Evolutionary conservation across 1,140 invertebrate species (phyloP).

Genomic region (Asobara japonica): DNA sequence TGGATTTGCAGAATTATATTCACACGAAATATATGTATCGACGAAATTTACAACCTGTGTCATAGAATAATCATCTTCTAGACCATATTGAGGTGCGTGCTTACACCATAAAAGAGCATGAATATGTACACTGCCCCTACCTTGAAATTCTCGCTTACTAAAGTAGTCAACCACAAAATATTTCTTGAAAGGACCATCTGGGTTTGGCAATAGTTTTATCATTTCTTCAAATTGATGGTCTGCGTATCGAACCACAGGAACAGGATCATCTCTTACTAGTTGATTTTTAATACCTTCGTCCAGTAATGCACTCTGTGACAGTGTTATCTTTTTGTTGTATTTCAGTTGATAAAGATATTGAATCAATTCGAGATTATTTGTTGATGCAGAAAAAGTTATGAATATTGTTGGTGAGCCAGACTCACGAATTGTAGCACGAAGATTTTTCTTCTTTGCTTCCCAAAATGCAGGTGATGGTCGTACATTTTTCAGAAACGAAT

Average conservation of each 20-base stretch:
- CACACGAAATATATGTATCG: conserved; percentile 19
- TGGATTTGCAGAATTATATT: conserved; percentile 13
- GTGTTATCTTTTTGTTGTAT: neutral
- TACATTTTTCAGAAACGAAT: conserved; percentile 27
- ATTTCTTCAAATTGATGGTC: neutral
- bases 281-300: conserved; percentile 23
- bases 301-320: neutral
- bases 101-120: too few relatives aligned
- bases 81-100: conserved; percentile 16
- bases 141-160: conserved; percentile 32
- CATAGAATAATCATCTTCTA: conserved; percentile 3
- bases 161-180: conserved; percentile 26
- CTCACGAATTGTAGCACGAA: conserved; percentile 18
- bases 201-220: conserved; percentile 12
- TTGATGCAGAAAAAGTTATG: conserved; percentile 24
- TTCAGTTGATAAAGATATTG: conserved; percentile 19
- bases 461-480: conserved; percentile 31
- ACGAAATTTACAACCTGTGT: neutral
- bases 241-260: too few relatives aligned
- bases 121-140: too few relatives aligned
- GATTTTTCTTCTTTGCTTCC: conserved; percentile 28
- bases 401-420: conserved; percentile 31
- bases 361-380: conserved; percentile 22
- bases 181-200: conserved; percentile 25
- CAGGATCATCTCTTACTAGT: too few relatives aligned